Base-by-base conservation (phyloP, 2,113 vertebrate genomes). In the Antennarius striatus region DNA sequence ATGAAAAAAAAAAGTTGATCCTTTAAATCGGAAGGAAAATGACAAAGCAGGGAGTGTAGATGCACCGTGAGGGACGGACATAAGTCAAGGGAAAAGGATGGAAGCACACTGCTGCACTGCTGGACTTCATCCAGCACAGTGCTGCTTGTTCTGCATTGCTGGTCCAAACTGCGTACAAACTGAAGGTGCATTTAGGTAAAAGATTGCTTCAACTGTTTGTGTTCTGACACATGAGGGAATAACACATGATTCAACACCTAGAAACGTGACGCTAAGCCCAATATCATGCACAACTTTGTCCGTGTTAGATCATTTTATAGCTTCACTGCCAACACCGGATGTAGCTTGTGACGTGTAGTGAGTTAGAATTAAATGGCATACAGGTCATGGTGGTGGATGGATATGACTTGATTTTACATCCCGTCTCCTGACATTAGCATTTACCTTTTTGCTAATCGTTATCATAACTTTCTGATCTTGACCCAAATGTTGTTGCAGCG, bases 131-230 rank as follows among this genome's bases (percentile, higher is more conserved):
- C 79, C 85, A 87, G 71, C 56, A 43, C 55, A 55, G 56, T 57
- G 69, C 46, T 58, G 39, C 58, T 74, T 79, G 61, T 72, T 64
- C 84, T 77, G 83, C 83, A 86, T 6, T 81, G 77, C 82, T 78
- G 68, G 68, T 58, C 22, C 52, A 68, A 9, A 57, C 9, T 45
- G 6, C 11, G 56, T 29, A 48, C 7, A 16, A 10, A 56, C 43
- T 49, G 16, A 39, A 32, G 53, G 15, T 15, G 2, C 30, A 36
- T 11, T 46, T 28, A 30, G 36, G 45, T n/a, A 13, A 13, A 14
- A 49, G 29, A 49, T 57, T 6, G 16, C 22, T 45, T 16, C 4
- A 59, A 17, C 11, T 11, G 9, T 64, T 45, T 40, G 16, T 51
- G 16, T n/a, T 54, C 43, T 63, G 56, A 50, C 40, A 59, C 29